Base-by-base conservation (phyloP, 2,797 vertebrate genomes). In the Chromis chromis region DNA sequence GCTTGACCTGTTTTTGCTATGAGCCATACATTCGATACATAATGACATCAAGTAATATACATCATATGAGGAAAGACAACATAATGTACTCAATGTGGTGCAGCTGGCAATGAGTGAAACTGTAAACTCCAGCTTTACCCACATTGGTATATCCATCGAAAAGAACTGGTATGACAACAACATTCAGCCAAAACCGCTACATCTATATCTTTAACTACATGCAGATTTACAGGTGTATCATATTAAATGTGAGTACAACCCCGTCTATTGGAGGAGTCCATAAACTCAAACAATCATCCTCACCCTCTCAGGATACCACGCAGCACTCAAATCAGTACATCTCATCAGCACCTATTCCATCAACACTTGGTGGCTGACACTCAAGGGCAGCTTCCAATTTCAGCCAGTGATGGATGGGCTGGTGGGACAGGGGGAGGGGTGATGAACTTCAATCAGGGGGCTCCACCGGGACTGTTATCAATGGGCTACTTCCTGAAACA, bases 401-500 rank as follows among this genome's bases (percentile, higher is more conserved):
- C 84, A 78, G 65, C 63, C 44, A 19, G 67, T 91, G 87, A 92
- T 88, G 77, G 86, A 91, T 90, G 82, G 25, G 70, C 50, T 70
- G 84, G 39, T 59, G 75, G 76, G 28, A 52, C 7, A 3, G 50
- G 49, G 56, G 17, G 59, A 33, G 62, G 65, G 79, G 44, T 19
- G 70, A 56, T 59, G 71, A 87, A 74, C 54, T 78, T 81, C 78
- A 86, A 89, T 89, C 84, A 86, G 54, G 69, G 21, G 11, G 22
- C 76, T 85, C 81, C 85, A 58, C 42, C 28, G 74, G 81, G 81
- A 84, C 54, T 0, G 63, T 88, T 82, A 91, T 92, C 90, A 89
- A 89, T 84, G 84, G 69, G 76, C 67, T 79, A 83, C 88, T 91
- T 91, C 91, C 90, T 88, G 89, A 78, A 90, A 90, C 88, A 92